Conservation (phyloP, 1,140 invertebrate genomes). For the Aphidius gifuensis region DNA sequence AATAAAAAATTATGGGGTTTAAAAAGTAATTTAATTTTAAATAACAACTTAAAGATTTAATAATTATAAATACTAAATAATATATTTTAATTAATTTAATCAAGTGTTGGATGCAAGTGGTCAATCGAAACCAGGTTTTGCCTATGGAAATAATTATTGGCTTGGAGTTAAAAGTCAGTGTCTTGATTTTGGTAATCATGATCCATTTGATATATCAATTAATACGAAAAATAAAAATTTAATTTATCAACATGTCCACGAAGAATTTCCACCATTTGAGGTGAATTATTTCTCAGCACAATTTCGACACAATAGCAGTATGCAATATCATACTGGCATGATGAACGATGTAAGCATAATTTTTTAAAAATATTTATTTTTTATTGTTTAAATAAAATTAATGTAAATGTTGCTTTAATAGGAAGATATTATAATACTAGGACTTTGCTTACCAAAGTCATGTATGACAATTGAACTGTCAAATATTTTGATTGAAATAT, state of each 20-base stretch:
- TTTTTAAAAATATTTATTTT: slow-evolving; percentile 5
- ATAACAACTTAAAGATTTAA: not conserved
- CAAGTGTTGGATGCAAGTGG: slow-evolving; percentile 57
- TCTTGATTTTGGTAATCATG: slow-evolving; percentile 34
- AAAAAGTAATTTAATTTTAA: slow-evolving; percentile 38
- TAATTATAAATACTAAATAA: not conserved
- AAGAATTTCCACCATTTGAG: slow-evolving; percentile 49
- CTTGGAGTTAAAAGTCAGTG: slow-evolving; percentile 50
- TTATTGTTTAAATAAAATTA: slow-evolving; percentile 5
- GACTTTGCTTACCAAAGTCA: slow-evolving; percentile 46
- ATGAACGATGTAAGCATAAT: slow-evolving; percentile 44
- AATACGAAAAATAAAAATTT: slow-evolving; percentile 35
- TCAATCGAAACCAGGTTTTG: slow-evolving; percentile 44
- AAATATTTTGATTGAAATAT: slow-evolving; percentile 34
- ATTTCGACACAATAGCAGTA: slow-evolving; percentile 50
- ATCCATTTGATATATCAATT: slow-evolving; percentile 31
- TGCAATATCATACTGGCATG: slow-evolving; percentile 46
- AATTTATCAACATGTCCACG: slow-evolving; percentile 31
- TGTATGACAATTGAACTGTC: slow-evolving; percentile 37
- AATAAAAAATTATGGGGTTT: slow-evolving; percentile 38
- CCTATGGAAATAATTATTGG: slow-evolving; percentile 57
- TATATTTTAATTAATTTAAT: slow-evolving; percentile 10
- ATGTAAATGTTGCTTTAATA: not conserved
- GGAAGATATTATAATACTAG: slow-evolving; percentile 43
- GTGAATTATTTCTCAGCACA: slow-evolving; percentile 46